Evolutionary conservation across 2,797 vertebrate genomes (phyloP).

Genomic region (Poeciliopsis paucimaculata): DNA sequence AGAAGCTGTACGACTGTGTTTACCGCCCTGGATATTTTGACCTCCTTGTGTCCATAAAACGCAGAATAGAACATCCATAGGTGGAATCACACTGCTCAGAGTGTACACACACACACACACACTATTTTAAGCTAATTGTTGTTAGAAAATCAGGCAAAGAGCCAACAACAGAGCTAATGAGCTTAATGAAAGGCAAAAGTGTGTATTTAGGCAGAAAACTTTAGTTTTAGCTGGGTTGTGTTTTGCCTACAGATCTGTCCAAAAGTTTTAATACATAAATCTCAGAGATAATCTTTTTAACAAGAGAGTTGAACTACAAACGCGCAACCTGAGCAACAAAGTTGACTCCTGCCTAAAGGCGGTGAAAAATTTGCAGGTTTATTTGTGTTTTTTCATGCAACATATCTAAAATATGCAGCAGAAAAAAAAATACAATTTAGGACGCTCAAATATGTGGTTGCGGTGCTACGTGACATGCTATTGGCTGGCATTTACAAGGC

Average conservation of each 20-base stretch:
- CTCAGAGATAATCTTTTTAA: neutral
- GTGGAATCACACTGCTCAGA: neutral
- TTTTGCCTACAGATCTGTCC: slow-evolving; percentile 32
- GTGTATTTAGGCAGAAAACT: slow-evolving; percentile 22
- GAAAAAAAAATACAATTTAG: neutral
- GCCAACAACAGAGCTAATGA: slow-evolving; percentile 48
- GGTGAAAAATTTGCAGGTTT: neutral
- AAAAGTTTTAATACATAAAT: slow-evolving; percentile 15
- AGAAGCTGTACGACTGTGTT: slow-evolving; percentile 21
- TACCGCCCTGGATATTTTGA: slow-evolving; percentile 7
- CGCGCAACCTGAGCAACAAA: neutral
- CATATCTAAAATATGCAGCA: neutral
- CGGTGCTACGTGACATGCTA: neutral
- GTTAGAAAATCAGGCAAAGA: slow-evolving; percentile 33
- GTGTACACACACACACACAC: slow-evolving; percentile 17
- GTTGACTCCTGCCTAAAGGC: neutral
- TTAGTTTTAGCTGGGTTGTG: slow-evolving; percentile 32
- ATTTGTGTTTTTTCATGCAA: neutral
- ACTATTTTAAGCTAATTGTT: slow-evolving; percentile 34
- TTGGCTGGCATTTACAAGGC: neutral
- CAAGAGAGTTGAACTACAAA: neutral
- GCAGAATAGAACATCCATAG: neutral
- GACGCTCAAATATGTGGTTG: neutral
- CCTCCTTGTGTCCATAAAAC: neutral
- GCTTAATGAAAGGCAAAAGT: slow-evolving; percentile 50